Base-by-base conservation (phyloP, 2,888 invertebrate genomes). In the Coenonympha arcania region DNA sequence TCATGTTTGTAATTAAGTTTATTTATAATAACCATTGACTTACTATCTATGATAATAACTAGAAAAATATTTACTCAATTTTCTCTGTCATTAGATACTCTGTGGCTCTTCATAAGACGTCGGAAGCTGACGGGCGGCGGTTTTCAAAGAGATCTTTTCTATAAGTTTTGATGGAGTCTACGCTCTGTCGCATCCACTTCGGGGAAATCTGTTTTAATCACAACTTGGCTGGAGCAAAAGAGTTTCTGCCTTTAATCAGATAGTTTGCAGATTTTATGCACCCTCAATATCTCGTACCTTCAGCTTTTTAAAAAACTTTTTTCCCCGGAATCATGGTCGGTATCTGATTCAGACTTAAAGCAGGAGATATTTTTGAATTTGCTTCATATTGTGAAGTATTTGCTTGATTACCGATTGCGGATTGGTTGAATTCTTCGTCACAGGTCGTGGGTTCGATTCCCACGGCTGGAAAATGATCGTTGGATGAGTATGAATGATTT, bases 141-240 rank as follows among this genome's bases (percentile, higher is more conserved):
- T 31, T 28, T 34, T 54, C 46, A 56, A 52, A 56, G 52, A 50
- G 48, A 48, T 51, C 46, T 52, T 54, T 53, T 56, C 49, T 49
- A 30, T 49, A 55, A 57, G 48, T 57, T 57, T 40, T 57, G 57
- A 59, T 57, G 54, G 50, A 59, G 45, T 48, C 52, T 40, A 41
- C 55, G 57, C 54, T 44, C 22, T 49, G 51, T 40, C 48, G 54
- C 52, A 52, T 51, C 49, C 55, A 54, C 52, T 57, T 52, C 52
- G 47, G 49, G 16, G 47, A 26, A 49, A 55, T 46, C 54, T 52
- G 54, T 57, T 57, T 57, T 55, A 55, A 57, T 50, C 41, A 42
- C 18, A 49, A 52, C 47, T 46, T 52, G 30, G 22, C 30, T 16
- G 8, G 16, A 6, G 45, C 30, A 20, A 30, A 26, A 37, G 28